A percentile compares a stretch with the other conserved stretches of the same genome.
These are phyloP conservation scores for Danaus melanippus DNA, from an alignment of 1,140 invertebrate species.

Conservation along the genomic window DNA sequence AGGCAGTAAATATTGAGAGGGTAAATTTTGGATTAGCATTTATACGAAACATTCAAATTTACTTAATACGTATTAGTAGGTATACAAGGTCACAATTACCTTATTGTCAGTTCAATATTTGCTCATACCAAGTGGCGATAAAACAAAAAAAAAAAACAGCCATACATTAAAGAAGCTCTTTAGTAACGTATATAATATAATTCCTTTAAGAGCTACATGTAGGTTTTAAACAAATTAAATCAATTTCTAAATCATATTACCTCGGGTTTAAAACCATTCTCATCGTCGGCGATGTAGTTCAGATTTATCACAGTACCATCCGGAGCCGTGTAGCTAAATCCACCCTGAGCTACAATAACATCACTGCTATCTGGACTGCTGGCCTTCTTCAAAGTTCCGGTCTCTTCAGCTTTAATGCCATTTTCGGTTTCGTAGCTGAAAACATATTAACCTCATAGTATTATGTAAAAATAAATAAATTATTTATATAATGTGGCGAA, in stretches of 20 bases:
- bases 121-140: slow-evolving; percentile 3
- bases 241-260: slow-evolving; percentile 28
- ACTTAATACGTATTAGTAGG: slow-evolving; percentile 1
- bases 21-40: too few relatives aligned
- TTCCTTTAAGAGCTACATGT: too few relatives aligned
- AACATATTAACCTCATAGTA: slow-evolving; percentile 7
- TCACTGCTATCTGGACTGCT: slow-evolving; percentile 74
- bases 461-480: too few relatives aligned
- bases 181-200: too few relatives aligned
- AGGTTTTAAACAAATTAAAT: too few relatives aligned
- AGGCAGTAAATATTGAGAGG: too few relatives aligned
- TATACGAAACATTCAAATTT: slow-evolving; percentile 3
- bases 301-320: slow-evolving; percentile 84
- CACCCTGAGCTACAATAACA: slow-evolving; percentile 79
- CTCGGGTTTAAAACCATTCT: slow-evolving; percentile 81
- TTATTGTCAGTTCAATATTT: slow-evolving; percentile 8
- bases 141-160: too few relatives aligned
- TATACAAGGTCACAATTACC: slow-evolving; percentile 8
- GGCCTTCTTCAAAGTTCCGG: slow-evolving; percentile 77
- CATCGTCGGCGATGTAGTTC: slow-evolving; percentile 85
- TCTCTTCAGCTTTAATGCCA: slow-evolving; percentile 80
- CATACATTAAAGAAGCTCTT: too few relatives aligned
- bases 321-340: slow-evolving; percentile 86
- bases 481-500: too few relatives aligned
- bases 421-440: slow-evolving; percentile 83